Conservation (phyloP, 2,797 vertebrate genomes). For the Eremophila alpestris region DNA sequence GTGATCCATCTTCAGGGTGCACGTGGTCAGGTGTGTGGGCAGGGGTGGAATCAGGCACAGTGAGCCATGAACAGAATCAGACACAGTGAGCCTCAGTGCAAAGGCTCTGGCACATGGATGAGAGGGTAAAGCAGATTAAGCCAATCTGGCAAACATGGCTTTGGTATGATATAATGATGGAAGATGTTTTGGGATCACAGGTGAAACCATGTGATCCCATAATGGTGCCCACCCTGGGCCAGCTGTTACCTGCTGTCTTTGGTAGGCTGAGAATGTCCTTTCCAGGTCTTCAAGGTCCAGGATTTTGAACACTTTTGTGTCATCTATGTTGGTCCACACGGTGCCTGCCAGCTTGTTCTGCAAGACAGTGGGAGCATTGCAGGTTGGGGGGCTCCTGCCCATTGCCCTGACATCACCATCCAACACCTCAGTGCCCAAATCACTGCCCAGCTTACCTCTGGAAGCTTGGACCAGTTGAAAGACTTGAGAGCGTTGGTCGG, state of each 20-base stretch:
- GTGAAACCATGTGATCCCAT: accelerated
- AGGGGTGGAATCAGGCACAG: not conserved
- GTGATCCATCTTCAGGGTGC: not conserved
- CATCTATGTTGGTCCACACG: slow-evolving; percentile 92
- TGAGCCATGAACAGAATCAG: not conserved
- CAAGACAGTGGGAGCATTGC: not conserved
- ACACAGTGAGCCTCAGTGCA: not conserved
- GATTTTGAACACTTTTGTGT: slow-evolving; percentile 90
- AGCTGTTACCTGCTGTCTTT: slow-evolving; percentile 93
- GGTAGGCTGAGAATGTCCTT: slow-evolving; percentile 97
- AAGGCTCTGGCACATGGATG: not conserved
- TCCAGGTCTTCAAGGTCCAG: slow-evolving; percentile 95
- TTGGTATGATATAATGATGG: not conserved
- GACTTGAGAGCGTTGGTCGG: slow-evolving; percentile 93
- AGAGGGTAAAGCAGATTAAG: not conserved
- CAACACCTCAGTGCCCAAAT: not conserved
- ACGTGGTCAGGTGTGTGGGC: not conserved
- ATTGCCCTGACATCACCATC: not conserved
- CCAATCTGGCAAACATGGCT: accelerated
- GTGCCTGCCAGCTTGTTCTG: slow-evolving; percentile 96
- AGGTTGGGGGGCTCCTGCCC: not conserved
- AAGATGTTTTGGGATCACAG: not conserved
- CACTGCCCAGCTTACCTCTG: slow-evolving; percentile 83
- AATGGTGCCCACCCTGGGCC: accelerated
- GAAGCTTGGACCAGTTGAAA: slow-evolving; percentile 97